These are phyloP conservation scores for Alsophila aescularia DNA, from an alignment of 2,888 invertebrate species.

Conservation along the genomic window DNA sequence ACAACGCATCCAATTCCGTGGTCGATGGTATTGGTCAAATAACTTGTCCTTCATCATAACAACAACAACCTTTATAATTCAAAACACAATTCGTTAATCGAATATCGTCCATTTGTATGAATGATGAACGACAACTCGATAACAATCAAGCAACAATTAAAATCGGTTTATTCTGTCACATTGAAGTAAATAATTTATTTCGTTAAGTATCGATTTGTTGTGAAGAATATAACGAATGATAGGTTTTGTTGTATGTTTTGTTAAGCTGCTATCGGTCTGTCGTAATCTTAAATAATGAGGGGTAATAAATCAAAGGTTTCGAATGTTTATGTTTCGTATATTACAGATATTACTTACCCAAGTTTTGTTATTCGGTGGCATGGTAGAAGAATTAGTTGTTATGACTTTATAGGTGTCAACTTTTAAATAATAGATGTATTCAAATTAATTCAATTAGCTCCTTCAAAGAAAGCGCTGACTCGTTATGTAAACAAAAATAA, in stretches of 20 bases:
- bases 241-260: conserved; percentile 16
- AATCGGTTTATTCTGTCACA: conserved; percentile 16
- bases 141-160: conserved; percentile 17
- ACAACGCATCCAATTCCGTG: no score
- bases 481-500: no score
- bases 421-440: no score
- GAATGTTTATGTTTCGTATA: no score
- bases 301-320: conserved; percentile 17
- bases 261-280: conserved; percentile 11
- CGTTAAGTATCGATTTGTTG: conserved; percentile 16
- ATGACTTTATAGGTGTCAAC: no score
- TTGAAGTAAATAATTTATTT: conserved; percentile 15
- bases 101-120: conserved; percentile 13
- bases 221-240: conserved; percentile 16
- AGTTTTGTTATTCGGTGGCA: neutral
- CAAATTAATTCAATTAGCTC: no score
- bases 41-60: neutral
- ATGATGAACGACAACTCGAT: conserved; percentile 16
- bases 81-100: conserved; percentile 11
- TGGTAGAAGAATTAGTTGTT: no score
- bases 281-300: conserved; percentile 28
- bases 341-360: no score
- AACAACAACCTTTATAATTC: neutral
- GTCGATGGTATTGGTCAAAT: no score
- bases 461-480: no score